Base-by-base conservation (phyloP, 1,140 invertebrate species). In the Ostrea edulis region DNA sequence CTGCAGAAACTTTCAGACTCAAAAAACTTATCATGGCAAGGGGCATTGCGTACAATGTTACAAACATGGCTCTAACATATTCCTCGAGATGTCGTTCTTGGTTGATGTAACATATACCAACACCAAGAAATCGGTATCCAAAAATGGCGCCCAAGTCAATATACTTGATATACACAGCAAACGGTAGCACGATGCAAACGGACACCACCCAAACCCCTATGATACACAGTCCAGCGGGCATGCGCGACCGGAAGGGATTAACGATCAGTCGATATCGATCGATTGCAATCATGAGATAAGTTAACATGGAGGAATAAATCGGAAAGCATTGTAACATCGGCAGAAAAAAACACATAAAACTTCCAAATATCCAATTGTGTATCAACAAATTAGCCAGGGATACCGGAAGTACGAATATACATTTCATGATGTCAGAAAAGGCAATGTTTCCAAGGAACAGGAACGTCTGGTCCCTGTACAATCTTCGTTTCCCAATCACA, bases 321-420 rank as follows among this genome's bases (percentile, higher is more conserved):
- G 97, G 97, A 96, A 96, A 94, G 91, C 97, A 97, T 95, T 97
- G 97, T 86, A 97, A 92, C 96, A 97, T 97, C 0, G 97, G 97
- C 77, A 97, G 91, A 92, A 97, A 96, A 91, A 96, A 97, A 93
- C 97, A 97, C n/a, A 97, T 92, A 90, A 97, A 96, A 88, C 96
- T 96, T 8, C 97, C 97, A 89, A 97, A 96, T 71, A 97, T 95
- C 97, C 97, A 97, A 93, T 97, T 97, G 90, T 97, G 96, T 55
- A 97, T 94, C 2, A 97, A 95, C 89, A 97, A 94, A 54, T 97
- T 96, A 86, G 96, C 96, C 83, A 97, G 91, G 0, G 97, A 96
- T 0, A 97, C 95, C 7, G 97, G 97, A 89, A 97, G 90, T 9
- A 97, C 96, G 85, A 97, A 92, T 12, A 96, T 91, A 91, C 97